Conservation (phyloP, 1,140 invertebrate genomes). For the Lepeophtheirus salmonis region DNA sequence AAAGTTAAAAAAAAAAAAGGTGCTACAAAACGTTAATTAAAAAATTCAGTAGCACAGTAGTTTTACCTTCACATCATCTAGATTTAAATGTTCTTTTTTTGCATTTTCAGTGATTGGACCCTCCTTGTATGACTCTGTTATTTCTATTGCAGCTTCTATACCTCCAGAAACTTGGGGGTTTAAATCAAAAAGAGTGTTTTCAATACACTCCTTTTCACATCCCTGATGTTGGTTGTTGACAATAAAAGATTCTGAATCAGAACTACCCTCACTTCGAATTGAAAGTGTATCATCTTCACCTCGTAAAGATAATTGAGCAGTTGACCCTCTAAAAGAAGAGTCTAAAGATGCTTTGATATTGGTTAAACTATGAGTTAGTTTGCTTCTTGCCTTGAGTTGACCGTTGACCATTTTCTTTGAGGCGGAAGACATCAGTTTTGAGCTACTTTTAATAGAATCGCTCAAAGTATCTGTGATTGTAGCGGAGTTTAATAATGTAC, state of each 20-base stretch:
- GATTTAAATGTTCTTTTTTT: too few relatives aligned
- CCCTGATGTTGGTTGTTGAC: slow-evolving; percentile 24
- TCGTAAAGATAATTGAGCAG: neutral
- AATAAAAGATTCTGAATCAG: slow-evolving; percentile 32
- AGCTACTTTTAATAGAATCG: slow-evolving; percentile 14
- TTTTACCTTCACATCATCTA: too few relatives aligned
- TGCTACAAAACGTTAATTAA: too few relatives aligned
- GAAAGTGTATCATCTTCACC: slow-evolving; percentile 27
- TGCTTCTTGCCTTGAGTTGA: slow-evolving; percentile 20
- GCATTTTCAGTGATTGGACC: too few relatives aligned
- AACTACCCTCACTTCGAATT: slow-evolving; percentile 30
- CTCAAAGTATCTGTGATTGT: neutral
- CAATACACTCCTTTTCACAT: neutral
- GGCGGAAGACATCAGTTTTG: slow-evolving; percentile 18
- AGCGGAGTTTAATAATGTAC: too few relatives aligned
- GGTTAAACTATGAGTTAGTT: slow-evolving; percentile 19
- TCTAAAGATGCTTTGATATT: slow-evolving; percentile 21
- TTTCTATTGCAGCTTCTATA: slow-evolving; percentile 62
- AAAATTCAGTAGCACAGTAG: too few relatives aligned
- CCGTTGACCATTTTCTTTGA: slow-evolving; percentile 21
- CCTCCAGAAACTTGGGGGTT: slow-evolving; percentile 25
- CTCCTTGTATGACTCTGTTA: slow-evolving; percentile 48
- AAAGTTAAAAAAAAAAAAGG: too few relatives aligned
- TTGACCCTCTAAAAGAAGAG: slow-evolving; percentile 20
- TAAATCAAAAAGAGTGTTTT: slow-evolving; percentile 7